These are phyloP conservation scores for Flexamia atlantica DNA, from an alignment of 2,888 invertebrate species.

Conservation along the genomic window DNA sequence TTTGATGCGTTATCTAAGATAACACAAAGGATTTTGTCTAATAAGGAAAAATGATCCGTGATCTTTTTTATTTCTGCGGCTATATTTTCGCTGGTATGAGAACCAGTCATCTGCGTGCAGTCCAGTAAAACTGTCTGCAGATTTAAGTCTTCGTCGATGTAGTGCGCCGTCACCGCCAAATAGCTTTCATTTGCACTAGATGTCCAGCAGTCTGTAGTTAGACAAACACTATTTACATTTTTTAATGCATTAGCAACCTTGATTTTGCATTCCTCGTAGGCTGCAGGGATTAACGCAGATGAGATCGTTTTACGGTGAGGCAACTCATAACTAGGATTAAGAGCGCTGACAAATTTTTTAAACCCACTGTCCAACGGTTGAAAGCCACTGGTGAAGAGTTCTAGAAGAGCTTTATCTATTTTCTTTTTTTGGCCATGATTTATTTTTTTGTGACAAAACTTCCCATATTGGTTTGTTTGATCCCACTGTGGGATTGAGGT, in stretches of 20 bases:
- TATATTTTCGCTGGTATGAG: conserved; percentile 45
- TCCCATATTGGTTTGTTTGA: conserved; percentile 1
- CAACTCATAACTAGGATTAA: conserved; percentile 25
- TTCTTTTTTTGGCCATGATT: conserved; percentile 41
- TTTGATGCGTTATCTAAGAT: conserved; percentile 55
- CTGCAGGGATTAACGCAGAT: conserved; percentile 28
- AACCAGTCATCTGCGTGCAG: neutral
- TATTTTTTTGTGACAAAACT: conserved; percentile 13
- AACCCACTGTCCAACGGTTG: conserved; percentile 64
- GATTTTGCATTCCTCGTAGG: conserved; percentile 18
- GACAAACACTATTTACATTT: conserved; percentile 26
- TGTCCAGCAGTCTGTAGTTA: conserved; percentile 56
- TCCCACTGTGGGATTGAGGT: too few relatives aligned
- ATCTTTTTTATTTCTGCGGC: conserved; percentile 44
- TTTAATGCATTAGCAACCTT: neutral
- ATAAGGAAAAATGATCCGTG: neutral
- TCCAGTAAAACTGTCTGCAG: conserved; percentile 35
- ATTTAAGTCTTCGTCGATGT: conserved; percentile 42
- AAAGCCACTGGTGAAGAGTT: conserved; percentile 36
- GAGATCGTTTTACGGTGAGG: conserved; percentile 47
- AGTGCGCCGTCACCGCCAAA: conserved; percentile 55
- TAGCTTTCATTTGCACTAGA: conserved; percentile 52
- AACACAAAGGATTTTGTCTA: conserved; percentile 35
- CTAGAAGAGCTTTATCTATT: conserved; percentile 38
- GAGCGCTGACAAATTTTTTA: neutral